Evolutionary conservation across 2,888 invertebrate genomes (phyloP), one percentile per base, ranked within the genome.

Genomic region (Cremastinae sp.): DNA sequence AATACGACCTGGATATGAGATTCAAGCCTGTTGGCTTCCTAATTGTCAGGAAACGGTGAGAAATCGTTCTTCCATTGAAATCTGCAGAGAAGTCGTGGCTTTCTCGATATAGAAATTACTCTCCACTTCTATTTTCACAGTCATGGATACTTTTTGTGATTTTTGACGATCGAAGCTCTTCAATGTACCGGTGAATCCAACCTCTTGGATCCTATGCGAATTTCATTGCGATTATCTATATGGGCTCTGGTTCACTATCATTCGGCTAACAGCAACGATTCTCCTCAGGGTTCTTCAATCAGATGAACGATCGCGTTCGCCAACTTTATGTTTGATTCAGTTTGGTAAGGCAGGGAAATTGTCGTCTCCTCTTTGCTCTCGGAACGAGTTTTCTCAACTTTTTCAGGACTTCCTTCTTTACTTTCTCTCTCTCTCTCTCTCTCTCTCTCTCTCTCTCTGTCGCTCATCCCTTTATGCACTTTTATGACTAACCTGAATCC

Each of bases 11-110:
- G 62, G 47, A 73, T 73, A 78, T 71, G 78, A 78, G 75, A 78
- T 75, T 62, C 61, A 16, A 34, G 10, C 64, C 61, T 68, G 65
- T 61, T 47, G 56, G 41, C 54, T 74, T 28, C 51, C 54, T 77
- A 76, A 76, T 76, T 76, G 76, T 76, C 76, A 69, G 73, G 70
- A 65, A 70, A 77, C 36, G 69, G 54, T 59, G 53, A 47, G 47
- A 61, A 53, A 64, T 14, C 28, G 5, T 28, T 5, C 2, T 28
- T 59, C 69, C 76, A 49, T 70, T 64, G 64, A 53, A 69, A 62
- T 72, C 75, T 53, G 62, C 22, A 54, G 64, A 69, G 41, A 54
- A 41, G 41, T 71, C 45, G 69, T 43, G 16, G 36, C 62, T 20
- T 16, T 51, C 22, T 28, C 18, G 22, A 64, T 64, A 9, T 20